phyloP scores from a whole-genome alignment of 2,888 invertebrate species.

The Limenitis arthemis region DNA sequence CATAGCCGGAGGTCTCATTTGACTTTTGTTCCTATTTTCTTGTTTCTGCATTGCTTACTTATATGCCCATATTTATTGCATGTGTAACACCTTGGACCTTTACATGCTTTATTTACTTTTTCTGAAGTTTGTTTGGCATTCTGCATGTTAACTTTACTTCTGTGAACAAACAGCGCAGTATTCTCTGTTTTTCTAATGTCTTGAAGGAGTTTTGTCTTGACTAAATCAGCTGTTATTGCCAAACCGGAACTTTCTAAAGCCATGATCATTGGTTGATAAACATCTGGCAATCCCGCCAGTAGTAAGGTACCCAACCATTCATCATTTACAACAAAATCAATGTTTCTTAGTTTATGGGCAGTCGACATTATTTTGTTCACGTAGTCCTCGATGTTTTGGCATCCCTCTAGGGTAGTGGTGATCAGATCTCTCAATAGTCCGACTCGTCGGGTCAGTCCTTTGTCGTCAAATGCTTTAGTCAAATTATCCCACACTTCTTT shows the following conservation, averaged over 20 bases:
- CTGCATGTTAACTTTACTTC: not conserved
- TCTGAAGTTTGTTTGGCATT: not conserved
- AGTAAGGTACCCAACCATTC: conserved; percentile 26
- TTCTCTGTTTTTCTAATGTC: not conserved
- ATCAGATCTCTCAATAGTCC: conserved; percentile 23
- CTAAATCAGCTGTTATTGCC: not conserved
- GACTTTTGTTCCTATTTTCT: not conserved
- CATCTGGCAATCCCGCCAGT: conserved; percentile 22
- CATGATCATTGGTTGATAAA: conserved; percentile 23
- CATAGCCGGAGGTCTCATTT: not conserved
- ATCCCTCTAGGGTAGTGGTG: conserved; percentile 18
- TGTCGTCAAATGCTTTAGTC: conserved; percentile 22
- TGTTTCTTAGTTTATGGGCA: conserved; percentile 24
- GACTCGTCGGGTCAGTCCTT: conserved; percentile 18
- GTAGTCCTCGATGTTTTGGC: conserved; percentile 22
- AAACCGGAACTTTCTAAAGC: conserved; percentile 8
- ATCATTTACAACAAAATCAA: conserved; percentile 22
- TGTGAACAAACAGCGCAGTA: not conserved
- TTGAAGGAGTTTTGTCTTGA: not conserved
- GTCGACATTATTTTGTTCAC: conserved; percentile 22
- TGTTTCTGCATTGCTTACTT: not conserved
- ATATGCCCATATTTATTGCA: not conserved
- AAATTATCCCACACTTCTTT: not conserved
- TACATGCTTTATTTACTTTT: not conserved
- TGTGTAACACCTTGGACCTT: not conserved